Base-by-base conservation (phyloP, 2,113 vertebrate species). In the Trichomycterus rosablanca region DNA sequence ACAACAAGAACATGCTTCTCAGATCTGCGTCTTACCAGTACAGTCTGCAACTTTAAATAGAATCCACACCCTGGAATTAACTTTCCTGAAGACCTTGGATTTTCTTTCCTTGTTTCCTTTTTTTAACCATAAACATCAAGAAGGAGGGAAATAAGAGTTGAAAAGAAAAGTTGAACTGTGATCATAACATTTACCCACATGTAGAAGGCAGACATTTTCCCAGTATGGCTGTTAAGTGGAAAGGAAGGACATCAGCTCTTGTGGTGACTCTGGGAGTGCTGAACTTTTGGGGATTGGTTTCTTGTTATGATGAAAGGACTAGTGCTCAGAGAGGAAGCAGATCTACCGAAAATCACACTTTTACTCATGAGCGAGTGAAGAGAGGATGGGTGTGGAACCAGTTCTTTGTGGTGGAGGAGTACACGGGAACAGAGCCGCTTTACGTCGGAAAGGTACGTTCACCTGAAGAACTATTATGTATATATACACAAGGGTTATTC, bases 381-480 rank as follows among this genome's bases (percentile, higher is more conserved):
- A 91, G 96, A n/a, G 96, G 96, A 81, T 98, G 96, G 96, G 96
- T 98, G 66, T 98, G 96, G 96, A 98, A 98, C 75, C 96, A 98
- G 62, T 98, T 98, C 84, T 98, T 98, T 57, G 95, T 98, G 76
- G 96, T 98, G 80, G 96, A 98, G 76, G 96, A 98, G 80, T 98
- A 98, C 85, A 98, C 96, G 0, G 96, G 96, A 71, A 96, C 95
- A 0, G 96, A 98, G 69, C 96, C 95, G 0, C 89, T 98, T 20
- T 98, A 98, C 0, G 96, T 98, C 16, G 95, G 96, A 76, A 98
- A 98, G 96, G 96, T 98, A 93, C 6, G 53, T 52, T 22, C 9
- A 45, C n/a, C 24, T 24, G 12, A 14, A 15, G 4, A 46, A 32
- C 20, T 58, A 26, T 15, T 5, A 3, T 24, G 1, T 24, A 39